A percentile compares a stretch with the other conserved stretches of the same genome.
phyloP scores from a whole-genome alignment of 2,888 invertebrate genomes.

The Bhutanitis thaidina region DNA sequence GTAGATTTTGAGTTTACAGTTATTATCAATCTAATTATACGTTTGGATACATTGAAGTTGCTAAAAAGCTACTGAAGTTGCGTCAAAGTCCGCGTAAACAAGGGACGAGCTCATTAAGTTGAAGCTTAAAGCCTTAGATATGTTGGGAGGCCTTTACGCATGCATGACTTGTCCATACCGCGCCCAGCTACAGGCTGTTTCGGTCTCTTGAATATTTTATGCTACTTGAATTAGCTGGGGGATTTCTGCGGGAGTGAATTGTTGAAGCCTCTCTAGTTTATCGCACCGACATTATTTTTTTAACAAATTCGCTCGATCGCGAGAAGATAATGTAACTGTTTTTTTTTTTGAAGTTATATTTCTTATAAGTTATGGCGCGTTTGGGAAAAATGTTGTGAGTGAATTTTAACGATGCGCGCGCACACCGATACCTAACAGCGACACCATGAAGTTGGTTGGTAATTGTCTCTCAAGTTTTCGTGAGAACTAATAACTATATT shows the following conservation, averaged over 20 bases:
- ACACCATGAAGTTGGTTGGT: too few species aligned
- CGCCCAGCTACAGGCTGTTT: constrained; percentile 33
- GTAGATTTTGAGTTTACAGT: too few species aligned
- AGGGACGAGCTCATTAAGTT: constrained; percentile 47
- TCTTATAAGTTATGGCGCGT: too few species aligned
- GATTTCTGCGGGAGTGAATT: constrained; percentile 21
- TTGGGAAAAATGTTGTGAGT: too few species aligned
- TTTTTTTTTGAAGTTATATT: too few species aligned
- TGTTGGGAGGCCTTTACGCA: constrained; percentile 51
- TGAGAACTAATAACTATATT: too few species aligned
- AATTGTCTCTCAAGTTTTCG: too few species aligned
- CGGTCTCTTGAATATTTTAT: constrained; percentile 34
- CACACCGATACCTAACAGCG: too few species aligned
- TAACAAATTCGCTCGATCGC: too few species aligned
- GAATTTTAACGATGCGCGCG: too few species aligned
- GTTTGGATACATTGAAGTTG: background rate
- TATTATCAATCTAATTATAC: too few species aligned
- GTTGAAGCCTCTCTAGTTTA: constrained; percentile 20
- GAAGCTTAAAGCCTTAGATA: constrained; percentile 56
- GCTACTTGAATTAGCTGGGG: constrained; percentile 27
- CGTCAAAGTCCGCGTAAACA: constrained; percentile 14
- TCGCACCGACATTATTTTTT: background rate
- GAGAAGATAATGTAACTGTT: too few species aligned
- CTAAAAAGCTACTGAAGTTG: constrained; percentile 6
- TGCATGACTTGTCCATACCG: constrained; percentile 40